Evolutionary conservation across 2,888 invertebrate species (phyloP).

Genomic region (Campopleginae sp.): DNA sequence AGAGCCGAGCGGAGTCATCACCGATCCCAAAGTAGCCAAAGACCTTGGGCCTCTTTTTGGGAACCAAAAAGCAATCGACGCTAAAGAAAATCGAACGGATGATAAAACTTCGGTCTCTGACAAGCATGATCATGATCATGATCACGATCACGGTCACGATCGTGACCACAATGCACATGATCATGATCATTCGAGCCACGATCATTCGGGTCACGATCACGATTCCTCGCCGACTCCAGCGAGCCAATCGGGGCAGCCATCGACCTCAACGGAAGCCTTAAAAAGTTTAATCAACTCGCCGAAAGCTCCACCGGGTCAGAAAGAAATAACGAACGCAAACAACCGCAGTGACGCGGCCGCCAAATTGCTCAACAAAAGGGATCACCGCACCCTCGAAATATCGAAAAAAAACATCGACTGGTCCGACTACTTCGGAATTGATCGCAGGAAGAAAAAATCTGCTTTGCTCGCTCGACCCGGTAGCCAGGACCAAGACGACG

Average conservation of each 20-base stretch:
- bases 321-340: constrained; percentile 72
- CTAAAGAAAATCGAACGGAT: constrained; percentile 88
- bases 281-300: constrained; percentile 61
- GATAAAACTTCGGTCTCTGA: neutral
- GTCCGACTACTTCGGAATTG: constrained; percentile 95
- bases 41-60: constrained; percentile 87
- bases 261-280: constrained; percentile 75
- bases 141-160: constrained; percentile 68
- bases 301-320: constrained; percentile 69
- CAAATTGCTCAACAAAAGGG: constrained; percentile 50
- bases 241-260: constrained; percentile 66
- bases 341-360: constrained; percentile 58
- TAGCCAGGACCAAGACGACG: constrained; percentile 85
- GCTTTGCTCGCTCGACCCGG: constrained; percentile 84
- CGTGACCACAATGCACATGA: neutral
- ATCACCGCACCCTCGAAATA: constrained; percentile 85
- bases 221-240: constrained; percentile 13
- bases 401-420: constrained; percentile 94
- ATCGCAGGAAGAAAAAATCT: constrained; percentile 90
- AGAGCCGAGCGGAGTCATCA: constrained; percentile 70
- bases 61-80: constrained; percentile 89
- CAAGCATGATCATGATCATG: constrained; percentile 36
- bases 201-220: constrained; percentile 57
- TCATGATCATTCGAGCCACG: constrained; percentile 65
- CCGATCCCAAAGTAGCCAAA: constrained; percentile 81